Conservation (phyloP, 2,113 vertebrate genomes). For the Perca fluviatilis region DNA sequence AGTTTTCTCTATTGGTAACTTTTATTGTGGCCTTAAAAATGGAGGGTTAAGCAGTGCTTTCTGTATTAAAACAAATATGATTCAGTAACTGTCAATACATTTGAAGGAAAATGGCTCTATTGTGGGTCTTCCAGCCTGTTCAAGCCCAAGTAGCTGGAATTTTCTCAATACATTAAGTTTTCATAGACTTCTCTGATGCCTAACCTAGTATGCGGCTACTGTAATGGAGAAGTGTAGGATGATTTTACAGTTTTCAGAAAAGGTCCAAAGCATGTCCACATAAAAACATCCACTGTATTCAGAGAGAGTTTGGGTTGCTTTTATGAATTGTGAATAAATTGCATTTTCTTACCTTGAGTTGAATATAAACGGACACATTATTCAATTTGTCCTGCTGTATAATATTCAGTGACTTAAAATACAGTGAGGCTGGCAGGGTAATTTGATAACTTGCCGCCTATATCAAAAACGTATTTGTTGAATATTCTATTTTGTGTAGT, state of each 20-base stretch:
- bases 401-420: slow-evolving; percentile 69
- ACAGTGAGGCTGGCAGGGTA: slow-evolving; percentile 47
- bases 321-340: slow-evolving; percentile 61
- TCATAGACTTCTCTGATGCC: slow-evolving; percentile 18
- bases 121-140: slow-evolving; percentile 12
- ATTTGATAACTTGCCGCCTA: slow-evolving; percentile 67
- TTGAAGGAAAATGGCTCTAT: background rate
- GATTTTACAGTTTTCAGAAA: slow-evolving; percentile 36
- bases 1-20: background rate
- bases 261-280: slow-evolving; percentile 22
- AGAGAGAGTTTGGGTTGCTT: slow-evolving; percentile 43
- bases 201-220: slow-evolving; percentile 16
- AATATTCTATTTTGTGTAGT: slow-evolving; percentile 78
- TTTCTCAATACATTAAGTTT: slow-evolving; percentile 32
- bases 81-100: background rate
- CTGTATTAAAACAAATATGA: background rate
- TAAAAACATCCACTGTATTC: slow-evolving; percentile 46
- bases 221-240: slow-evolving; percentile 23
- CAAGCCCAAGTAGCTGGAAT: background rate
- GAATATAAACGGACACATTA: slow-evolving; percentile 77
- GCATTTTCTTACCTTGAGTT: slow-evolving; percentile 60
- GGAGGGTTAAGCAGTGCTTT: background rate
- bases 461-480: slow-evolving; percentile 71
- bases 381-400: slow-evolving; percentile 73
- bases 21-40: background rate